A percentile compares a stretch with the other conserved stretches of the same genome.
Evolutionary conservation across 2,888 invertebrate genomes (phyloP).

Genomic region (Caenorhabditis wallacei): DNA sequence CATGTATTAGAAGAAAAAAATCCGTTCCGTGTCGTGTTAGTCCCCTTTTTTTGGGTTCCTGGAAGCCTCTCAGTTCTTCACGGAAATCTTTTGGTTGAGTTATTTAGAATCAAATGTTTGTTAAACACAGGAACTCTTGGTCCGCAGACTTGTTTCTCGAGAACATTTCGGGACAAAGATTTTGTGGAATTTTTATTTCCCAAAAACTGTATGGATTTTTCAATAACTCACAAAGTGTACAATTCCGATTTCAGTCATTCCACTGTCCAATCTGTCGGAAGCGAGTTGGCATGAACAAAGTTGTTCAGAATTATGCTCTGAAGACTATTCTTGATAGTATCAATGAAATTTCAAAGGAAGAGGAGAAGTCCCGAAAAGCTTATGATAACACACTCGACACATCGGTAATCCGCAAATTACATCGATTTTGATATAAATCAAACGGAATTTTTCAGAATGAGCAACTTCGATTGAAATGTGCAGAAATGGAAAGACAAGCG

Average conservation of each 20-base stretch:
- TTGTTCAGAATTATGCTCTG: conserved; percentile 42
- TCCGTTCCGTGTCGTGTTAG: conserved; percentile 36
- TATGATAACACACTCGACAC: conserved; percentile 55
- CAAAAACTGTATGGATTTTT: conserved; percentile 20
- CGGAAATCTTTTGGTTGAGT: conserved; percentile 1
- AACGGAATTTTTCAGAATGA: conserved; percentile 53
- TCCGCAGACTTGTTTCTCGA: conserved; percentile 49
- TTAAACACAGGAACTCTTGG: conserved; percentile 42
- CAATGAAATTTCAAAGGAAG: conserved; percentile 57
- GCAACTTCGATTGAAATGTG: conserved; percentile 56
- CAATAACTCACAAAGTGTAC: neutral
- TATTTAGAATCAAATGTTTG: conserved; percentile 4
- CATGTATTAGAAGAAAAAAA: conserved; percentile 4
- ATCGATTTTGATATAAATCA: neutral
- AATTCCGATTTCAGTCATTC: conserved; percentile 38
- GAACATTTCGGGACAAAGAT: conserved; percentile 41
- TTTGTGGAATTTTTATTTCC: conserved; percentile 40
- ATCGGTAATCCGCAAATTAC: conserved; percentile 14
- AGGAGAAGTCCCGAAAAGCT: conserved; percentile 47
- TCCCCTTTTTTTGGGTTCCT: neutral
- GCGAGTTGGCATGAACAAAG: conserved; percentile 33
- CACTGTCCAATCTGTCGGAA: conserved; percentile 63
- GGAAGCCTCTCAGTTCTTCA: neutral
- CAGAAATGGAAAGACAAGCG: conserved; percentile 41
- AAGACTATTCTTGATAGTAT: conserved; percentile 61